Evolutionary conservation across 1,140 invertebrate species (phyloP).

Genomic region (Hesperophylax magnus): DNA sequence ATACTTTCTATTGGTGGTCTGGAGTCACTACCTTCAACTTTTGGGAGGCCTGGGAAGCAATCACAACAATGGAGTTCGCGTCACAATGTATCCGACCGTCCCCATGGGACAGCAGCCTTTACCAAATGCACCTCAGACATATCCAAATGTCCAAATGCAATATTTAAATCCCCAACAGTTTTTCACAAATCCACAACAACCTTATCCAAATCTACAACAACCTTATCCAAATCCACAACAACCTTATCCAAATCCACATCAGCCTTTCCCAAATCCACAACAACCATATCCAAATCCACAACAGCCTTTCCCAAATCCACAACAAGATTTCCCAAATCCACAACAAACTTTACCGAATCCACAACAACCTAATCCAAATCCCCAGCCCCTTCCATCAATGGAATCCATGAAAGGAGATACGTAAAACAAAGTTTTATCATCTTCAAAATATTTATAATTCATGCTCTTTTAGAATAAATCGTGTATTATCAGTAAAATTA

Average conservation of each 20-base stretch:
- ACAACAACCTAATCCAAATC: no score
- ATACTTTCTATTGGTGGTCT: not conserved
- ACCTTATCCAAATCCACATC: not conserved
- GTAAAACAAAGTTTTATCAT: no score
- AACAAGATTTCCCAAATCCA: not conserved
- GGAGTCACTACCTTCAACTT: not conserved
- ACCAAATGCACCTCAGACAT: no score
- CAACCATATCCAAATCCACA: not conserved
- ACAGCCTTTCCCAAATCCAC: not conserved
- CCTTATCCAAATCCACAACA: conserved; percentile 1
- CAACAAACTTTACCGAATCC: not conserved
- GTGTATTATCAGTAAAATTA: no score
- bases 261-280: not conserved
- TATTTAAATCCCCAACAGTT: not conserved
- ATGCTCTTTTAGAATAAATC: no score
- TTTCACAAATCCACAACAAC: no score
- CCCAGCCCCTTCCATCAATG: no score
- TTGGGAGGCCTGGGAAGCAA: not conserved
- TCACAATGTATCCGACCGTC: not conserved
- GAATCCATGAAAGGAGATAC: no score
- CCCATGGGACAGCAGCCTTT: no score
- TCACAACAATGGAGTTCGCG: not conserved
- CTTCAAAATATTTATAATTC: no score
- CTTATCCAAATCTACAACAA: not conserved
- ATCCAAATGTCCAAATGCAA: no score